Evolutionary conservation across 2,797 vertebrate genomes (phyloP).

Genomic region (Halcyon leucocephala): DNA sequence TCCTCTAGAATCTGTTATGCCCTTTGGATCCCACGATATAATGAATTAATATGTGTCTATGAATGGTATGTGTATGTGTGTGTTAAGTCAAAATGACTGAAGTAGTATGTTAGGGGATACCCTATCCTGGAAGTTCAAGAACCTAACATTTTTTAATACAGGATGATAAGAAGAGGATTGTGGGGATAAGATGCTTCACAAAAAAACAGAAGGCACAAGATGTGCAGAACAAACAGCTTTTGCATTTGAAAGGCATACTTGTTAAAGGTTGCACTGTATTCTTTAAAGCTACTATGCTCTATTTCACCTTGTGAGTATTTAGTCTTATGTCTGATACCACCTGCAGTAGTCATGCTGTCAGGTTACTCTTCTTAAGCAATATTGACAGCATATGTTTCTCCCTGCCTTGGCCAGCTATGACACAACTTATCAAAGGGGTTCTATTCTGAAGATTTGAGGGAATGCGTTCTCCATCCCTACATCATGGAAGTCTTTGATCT

Average conservation of each 20-base stretch:
- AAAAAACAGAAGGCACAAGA: not conserved
- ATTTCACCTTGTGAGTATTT: not conserved
- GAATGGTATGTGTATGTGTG: fast-evolving
- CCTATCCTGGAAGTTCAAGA: not conserved
- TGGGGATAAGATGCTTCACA: not conserved
- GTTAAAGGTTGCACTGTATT: not conserved
- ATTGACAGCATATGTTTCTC: not conserved
- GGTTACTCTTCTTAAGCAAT: not conserved
- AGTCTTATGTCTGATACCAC: not conserved
- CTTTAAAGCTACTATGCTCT: not conserved
- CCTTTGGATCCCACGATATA: not conserved
- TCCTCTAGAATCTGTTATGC: not conserved
- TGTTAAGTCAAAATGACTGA: not conserved
- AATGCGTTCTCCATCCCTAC: not conserved
- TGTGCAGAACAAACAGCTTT: not conserved
- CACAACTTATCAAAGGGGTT: not conserved
- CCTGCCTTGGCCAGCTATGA: not conserved
- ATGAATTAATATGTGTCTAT: not conserved
- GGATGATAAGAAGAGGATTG: not conserved
- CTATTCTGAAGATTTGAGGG: not conserved
- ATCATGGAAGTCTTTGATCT: slow-evolving; percentile 6
- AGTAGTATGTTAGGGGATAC: not conserved
- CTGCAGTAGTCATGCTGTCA: not conserved
- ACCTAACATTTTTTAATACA: not conserved
- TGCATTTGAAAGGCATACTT: not conserved